These are phyloP conservation scores for Typhlichthys subterraneus DNA, from an alignment of 2,797 vertebrate genomes.

Conservation along the genomic window DNA sequence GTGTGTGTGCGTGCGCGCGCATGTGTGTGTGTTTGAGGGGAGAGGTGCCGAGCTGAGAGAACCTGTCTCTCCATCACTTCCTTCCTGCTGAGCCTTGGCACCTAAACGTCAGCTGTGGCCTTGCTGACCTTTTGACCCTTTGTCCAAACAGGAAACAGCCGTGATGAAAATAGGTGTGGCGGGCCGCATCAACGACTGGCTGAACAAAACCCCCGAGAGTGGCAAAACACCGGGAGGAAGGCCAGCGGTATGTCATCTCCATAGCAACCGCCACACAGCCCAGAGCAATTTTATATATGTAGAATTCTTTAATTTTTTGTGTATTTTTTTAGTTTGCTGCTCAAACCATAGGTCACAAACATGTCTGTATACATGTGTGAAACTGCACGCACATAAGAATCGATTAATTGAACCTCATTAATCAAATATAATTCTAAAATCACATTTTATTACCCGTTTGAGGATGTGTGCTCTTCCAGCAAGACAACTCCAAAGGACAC, in stretches of 20 bases:
- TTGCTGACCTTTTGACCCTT: conserved; percentile 58
- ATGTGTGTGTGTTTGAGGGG: conserved; percentile 1
- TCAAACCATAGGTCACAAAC: too few relatives aligned
- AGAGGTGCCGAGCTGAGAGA: conserved; percentile 2
- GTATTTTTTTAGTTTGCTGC: not conserved
- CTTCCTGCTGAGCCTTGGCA: conserved; percentile 46
- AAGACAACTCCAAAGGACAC: too few relatives aligned
- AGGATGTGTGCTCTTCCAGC: too few relatives aligned
- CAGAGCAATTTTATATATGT: too few relatives aligned
- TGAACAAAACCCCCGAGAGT: conserved; percentile 95
- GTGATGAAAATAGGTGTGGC: conserved; percentile 97
- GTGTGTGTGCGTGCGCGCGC: not conserved
- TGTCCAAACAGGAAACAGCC: conserved; percentile 88
- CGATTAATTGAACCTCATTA: too few relatives aligned
- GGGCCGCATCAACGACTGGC: conserved; percentile 97
- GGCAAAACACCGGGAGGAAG: conserved; percentile 87
- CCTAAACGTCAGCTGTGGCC: conserved; percentile 30
- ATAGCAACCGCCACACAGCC: conserved; percentile 24
- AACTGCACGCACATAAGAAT: too few relatives aligned
- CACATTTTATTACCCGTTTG: too few relatives aligned
- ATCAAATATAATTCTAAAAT: too few relatives aligned
- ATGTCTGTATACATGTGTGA: too few relatives aligned
- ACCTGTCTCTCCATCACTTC: conserved; percentile 43
- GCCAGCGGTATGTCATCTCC: conserved; percentile 84
- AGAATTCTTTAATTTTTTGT: not conserved